Conservation (phyloP, 1,140 invertebrate genomes). For the Aradophagus sp. region DNA sequence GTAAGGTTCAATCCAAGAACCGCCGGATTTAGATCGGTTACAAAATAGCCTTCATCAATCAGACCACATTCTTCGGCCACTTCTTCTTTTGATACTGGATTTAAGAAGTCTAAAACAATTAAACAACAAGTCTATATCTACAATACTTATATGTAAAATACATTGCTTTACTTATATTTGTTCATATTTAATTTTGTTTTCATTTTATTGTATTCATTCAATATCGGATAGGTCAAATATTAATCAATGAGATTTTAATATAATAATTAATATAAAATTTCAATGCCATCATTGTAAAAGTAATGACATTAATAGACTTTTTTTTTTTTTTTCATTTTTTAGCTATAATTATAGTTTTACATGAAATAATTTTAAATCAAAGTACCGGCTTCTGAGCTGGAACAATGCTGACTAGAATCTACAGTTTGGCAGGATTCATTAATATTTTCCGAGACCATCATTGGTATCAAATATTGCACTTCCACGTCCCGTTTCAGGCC, state of each 20-base stretch:
- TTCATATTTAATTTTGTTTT: neutral
- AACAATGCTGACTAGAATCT: constrained; percentile 54
- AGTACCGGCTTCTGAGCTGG: constrained; percentile 67
- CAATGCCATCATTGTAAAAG: too few species aligned
- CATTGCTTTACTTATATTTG: neutral
- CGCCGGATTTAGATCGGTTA: constrained; percentile 76
- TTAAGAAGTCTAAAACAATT: constrained; percentile 78
- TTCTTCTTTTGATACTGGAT: constrained; percentile 77
- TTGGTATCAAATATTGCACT: constrained; percentile 74
- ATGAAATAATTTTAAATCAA: too few species aligned
- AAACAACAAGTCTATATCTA: too few species aligned
- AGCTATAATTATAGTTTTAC: too few species aligned
- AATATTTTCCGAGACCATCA: constrained; percentile 60
- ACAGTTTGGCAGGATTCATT: constrained; percentile 54
- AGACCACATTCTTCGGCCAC: constrained; percentile 78
- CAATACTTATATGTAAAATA: constrained; percentile 6
- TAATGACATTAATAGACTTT: too few species aligned
- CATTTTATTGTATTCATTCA: neutral
- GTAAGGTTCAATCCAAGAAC: constrained; percentile 74
- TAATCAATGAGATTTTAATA: too few species aligned
- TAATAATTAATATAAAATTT: too few species aligned
- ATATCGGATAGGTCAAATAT: too few species aligned
- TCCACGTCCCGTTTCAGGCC: constrained; percentile 75
- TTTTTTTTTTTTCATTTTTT: too few species aligned
- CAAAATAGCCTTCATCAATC: constrained; percentile 73